A percentile compares a stretch with the other conserved stretches of the same genome.
phyloP scores from a whole-genome alignment of 2,888 invertebrate genomes.

The Rhaphigaster nebulosa region DNA sequence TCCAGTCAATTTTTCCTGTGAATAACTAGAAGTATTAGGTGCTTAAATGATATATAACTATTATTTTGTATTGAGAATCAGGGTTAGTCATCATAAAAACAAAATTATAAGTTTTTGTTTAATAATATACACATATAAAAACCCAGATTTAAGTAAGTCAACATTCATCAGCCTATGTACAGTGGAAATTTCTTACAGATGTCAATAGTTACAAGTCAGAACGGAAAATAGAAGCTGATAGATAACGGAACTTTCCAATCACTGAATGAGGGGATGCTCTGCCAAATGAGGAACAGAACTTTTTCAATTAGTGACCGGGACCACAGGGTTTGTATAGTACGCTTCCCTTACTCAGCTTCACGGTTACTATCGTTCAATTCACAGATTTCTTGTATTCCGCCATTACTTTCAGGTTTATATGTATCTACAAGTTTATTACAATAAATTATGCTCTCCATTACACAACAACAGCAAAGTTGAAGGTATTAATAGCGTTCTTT shows the following conservation, averaged over 20 bases:
- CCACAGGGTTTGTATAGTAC: neutral
- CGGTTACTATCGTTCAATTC: neutral
- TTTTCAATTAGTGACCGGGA: slow-evolving; percentile 3
- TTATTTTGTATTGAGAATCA: too few relatives aligned
- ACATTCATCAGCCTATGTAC: neutral
- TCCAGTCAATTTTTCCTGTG: too few relatives aligned
- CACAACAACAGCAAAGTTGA: too few relatives aligned
- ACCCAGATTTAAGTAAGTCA: too few relatives aligned
- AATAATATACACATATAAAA: too few relatives aligned
- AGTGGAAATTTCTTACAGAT: neutral
- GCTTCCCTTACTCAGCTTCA: neutral
- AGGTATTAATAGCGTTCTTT: too few relatives aligned
- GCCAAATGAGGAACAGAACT: neutral
- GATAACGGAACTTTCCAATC: neutral
- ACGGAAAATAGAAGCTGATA: neutral
- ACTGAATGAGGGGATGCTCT: neutral
- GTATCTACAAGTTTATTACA: neutral
- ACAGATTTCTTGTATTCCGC: neutral
- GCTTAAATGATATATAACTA: too few relatives aligned
- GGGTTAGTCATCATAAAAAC: too few relatives aligned
- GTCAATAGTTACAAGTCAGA: neutral
- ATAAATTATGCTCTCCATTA: neutral
- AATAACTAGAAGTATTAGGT: too few relatives aligned
- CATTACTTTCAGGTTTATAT: neutral
- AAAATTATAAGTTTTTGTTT: too few relatives aligned